Evolutionary conservation across 1,140 invertebrate species (phyloP), one percentile per base, ranked within the genome.

Genomic region (Habropoda laboriosa): DNA sequence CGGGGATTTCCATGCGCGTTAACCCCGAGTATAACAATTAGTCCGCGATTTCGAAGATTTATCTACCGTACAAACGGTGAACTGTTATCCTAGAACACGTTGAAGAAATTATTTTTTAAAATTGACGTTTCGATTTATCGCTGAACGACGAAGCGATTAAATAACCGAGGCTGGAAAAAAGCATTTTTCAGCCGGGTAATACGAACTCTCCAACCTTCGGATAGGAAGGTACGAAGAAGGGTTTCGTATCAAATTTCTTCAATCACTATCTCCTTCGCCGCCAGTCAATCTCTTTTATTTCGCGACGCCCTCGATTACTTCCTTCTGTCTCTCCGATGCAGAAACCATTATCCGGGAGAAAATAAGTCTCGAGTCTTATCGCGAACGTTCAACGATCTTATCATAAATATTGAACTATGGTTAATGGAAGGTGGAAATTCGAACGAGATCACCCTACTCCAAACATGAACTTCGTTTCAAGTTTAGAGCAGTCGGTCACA

Each of bases 181-280:
- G 6, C 18, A 57, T 57, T 60, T 45, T 45, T 24, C 70, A 35
- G 27, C 4, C 16, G 49, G 18, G 51, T 18, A 60, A 45, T 42
- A 12, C 32, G 70, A 72, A 72, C 70, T 72, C 70, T 72, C 35
- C 51, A n/a, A 47, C 40, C 38, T 58, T 47, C 1, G 16, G 55
- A 35, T 60, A 45, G 30, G 8, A 13, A n/a, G 13, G n/a, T 32
- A n/a, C n/a, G n/a, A 24, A 49, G 5, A 42, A n/a, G 6, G 6
- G 27, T 60, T 60, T 42, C 27, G 55, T 60, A 72, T 72, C 35
- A 10, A 42, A 42, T 71, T 61, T 8, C 30, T 61, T 38, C n/a
- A 4, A 61, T 30, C 38, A 42, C n/a, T 71, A 57, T 71, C 8
- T 18, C 38, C 27, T 18, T 32, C 16, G 24, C 5, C 30, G 13